Conservation (phyloP, 23 tunicate species). For the Aplidium turbinatum region DNA sequence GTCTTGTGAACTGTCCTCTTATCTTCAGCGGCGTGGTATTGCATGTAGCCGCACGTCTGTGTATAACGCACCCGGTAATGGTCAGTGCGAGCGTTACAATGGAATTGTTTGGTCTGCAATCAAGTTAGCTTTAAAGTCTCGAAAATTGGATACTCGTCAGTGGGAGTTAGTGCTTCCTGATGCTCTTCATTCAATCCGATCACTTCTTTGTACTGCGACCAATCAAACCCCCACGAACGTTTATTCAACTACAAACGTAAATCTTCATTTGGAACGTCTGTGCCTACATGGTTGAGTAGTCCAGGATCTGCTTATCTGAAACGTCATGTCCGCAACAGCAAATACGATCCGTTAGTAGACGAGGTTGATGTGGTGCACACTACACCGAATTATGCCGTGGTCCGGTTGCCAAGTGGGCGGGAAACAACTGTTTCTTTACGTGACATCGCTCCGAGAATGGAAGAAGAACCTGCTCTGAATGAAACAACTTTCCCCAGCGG, state of each 20-base stretch:
- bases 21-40: slow-evolving; percentile 3
- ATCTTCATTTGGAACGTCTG: background rate
- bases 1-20: background rate
- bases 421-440: slow-evolving; percentile 22
- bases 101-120: slow-evolving; percentile 12
- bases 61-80: slow-evolving; percentile 33
- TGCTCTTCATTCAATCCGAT: slow-evolving; percentile 9
- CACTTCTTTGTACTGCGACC: slow-evolving; percentile 20
- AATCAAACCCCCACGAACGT: slow-evolving; percentile 27
- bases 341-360: slow-evolving; percentile 9
- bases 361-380: slow-evolving; percentile 20
- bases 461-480: too few species aligned
- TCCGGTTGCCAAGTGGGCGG: slow-evolving; percentile 4
- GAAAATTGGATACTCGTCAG: slow-evolving; percentile 1
- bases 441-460: slow-evolving; percentile 26
- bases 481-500: too few species aligned
- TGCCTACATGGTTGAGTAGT: slow-evolving; percentile 27
- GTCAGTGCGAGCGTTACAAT: slow-evolving; percentile 30
- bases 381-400: slow-evolving; percentile 10
- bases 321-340: slow-evolving; percentile 12
- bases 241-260: background rate
- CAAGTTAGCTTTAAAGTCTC: slow-evolving; percentile 5
- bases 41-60: slow-evolving; percentile 6
- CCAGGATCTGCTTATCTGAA: slow-evolving; percentile 16
- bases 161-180: slow-evolving; percentile 25